Base-by-base conservation (phyloP, 2,113 vertebrate genomes). In the Neotragus moschatus region DNA sequence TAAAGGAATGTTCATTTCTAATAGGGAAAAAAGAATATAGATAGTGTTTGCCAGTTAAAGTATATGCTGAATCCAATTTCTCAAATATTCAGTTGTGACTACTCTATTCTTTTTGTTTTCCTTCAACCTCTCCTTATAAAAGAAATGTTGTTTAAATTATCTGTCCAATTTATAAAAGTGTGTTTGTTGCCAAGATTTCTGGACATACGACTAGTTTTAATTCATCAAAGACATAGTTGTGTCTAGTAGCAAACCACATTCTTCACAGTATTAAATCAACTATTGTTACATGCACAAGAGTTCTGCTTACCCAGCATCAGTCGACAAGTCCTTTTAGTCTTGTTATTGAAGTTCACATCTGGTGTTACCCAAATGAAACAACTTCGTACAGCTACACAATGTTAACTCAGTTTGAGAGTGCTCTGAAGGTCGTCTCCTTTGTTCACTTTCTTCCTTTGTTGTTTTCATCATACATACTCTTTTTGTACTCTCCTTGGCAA, bases 131-230 rank as follows among this genome's bases (percentile, higher is more conserved):
- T 93, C 4, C 17, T 55, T 86, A 91, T 82, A 33, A 94, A 97
- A 86, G 5, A 91, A 91, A 91, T 66, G 25, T 19, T 94, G 77
- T 55, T 82, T 56, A 91, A 89, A 96, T 88, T 96, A 88, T 93
- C 85, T 94, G 88, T 86, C 19, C 15, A 79, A 73, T 95, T 94
- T 93, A 30, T 82, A 89, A 56, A 95, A 90, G 21, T 90, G 13
- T 55, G 30, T 73, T 88, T 91, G 43, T 84, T 79, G 7, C 30
- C 17, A 89, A 86, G 23, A 55, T 58, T 86, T 75, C 43, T 45
- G 47, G 19, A 14, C 39, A 56, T 51, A 39, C 45, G 45, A 80
- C 33, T 84, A 66, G 13, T 80, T 92, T 49, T 66, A 84, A 91
- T 87, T 26, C 14, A 97, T 84, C 14, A 84, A 95, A 97, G 36